Base-by-base conservation (phyloP, 2,113 vertebrate genomes). In the Ptyas mucosa region DNA sequence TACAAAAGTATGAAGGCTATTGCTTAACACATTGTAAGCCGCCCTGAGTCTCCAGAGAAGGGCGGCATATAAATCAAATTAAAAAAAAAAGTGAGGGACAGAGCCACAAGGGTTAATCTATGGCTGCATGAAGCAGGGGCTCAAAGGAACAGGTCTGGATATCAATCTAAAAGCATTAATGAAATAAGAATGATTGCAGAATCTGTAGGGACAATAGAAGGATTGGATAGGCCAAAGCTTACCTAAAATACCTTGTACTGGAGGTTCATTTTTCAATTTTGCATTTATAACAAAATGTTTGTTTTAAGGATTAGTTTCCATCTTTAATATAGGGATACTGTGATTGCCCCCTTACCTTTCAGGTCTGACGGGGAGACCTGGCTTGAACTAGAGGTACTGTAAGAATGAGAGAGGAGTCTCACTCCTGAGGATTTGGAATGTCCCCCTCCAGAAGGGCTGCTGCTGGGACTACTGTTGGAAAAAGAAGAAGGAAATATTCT, bases 371-470 rank as follows among this genome's bases (percentile, higher is more conserved):
- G 94, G 46, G 95, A 96, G 46, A 96, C 55, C 1, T 96, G 94
- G 29, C 51, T 10, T 3, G 95, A 95, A 89, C 94, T 89, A 90
- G 96, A 90, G 64, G 94, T 7, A 11, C 39, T 94, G 89, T 95
- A 96, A 10, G 94, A 95, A 95, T 96, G 95, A 92, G 92, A 95
- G 58, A 93, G 96, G 89, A 95, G 92, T 93, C 94, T 95, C 0
- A 94, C 89, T 94, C 95, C 96, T 39, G 52, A 2, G 91, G 96
- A 96, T 85, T 95, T 92, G 94, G 23, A 93, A 95, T 2, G 8
- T 15, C 52, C 91, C 90, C 93, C 94, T 94, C 85, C 93, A 90
- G 96, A 91, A 85, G 94, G 88, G 85, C 95, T 20, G 39, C 94
- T 94, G 75, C 95, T 96, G 92, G 93, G 7, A 93, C 88, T 94